A percentile compares a stretch with the other conserved stretches of the same genome.
phyloP scores from a whole-genome alignment of 2,797 vertebrate species.

The Arremon brunneinucha region DNA sequence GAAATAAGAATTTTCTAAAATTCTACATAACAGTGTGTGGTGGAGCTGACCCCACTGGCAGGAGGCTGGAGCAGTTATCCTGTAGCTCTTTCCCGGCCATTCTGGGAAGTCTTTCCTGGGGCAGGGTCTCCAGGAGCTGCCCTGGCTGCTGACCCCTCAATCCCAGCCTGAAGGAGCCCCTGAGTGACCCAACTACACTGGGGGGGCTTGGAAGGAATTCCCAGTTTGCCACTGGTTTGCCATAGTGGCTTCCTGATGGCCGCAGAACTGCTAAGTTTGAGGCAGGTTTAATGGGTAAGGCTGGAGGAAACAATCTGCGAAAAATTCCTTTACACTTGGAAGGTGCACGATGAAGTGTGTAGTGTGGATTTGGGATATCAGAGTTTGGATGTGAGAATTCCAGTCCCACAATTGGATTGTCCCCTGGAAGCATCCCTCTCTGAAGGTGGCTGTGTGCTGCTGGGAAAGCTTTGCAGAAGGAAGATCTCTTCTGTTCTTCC shows the following conservation, averaged over 20 bases:
- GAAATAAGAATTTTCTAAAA: neutral
- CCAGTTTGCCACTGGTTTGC: neutral
- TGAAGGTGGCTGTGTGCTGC: neutral
- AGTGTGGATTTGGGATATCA: neutral
- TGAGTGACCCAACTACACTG: neutral
- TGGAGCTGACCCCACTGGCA: neutral
- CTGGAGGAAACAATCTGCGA: neutral
- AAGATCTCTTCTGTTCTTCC: too few species aligned
- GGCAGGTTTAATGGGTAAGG: neutral
- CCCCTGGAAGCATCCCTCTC: neutral
- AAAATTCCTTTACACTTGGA: neutral
- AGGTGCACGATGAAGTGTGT: neutral
- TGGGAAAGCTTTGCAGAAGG: neutral
- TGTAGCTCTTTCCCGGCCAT: neutral
- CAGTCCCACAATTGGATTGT: rapidly evolving
- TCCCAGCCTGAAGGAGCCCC: neutral
- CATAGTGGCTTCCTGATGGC: neutral
- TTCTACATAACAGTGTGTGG: rapidly evolving
- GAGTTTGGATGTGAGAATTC: neutral
- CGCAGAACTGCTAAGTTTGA: rapidly evolving
- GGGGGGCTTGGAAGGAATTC: neutral
- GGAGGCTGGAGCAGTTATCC: neutral
- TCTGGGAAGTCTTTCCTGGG: neutral
- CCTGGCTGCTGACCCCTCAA: neutral
- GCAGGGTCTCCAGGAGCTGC: neutral